phyloP scores from a whole-genome alignment of 2,888 invertebrate genomes.

The Dioctria linearis region DNA sequence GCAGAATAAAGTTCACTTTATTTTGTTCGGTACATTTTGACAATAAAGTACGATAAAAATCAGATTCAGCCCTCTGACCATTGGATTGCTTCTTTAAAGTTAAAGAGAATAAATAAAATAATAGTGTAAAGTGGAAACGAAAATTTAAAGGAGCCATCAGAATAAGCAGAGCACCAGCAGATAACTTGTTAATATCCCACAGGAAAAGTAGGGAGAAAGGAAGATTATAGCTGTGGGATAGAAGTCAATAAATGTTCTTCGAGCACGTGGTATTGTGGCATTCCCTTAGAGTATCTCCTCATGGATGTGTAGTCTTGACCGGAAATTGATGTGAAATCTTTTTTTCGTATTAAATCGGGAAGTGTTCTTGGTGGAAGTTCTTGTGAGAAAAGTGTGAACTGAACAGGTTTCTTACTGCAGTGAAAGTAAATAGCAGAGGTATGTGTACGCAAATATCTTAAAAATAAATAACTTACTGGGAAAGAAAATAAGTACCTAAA shows the following conservation, averaged over 20 bases:
- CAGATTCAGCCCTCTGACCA: too few species aligned
- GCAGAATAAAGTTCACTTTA: too few species aligned
- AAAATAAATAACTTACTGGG: neutral
- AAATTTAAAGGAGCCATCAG: neutral
- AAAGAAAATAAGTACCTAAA: neutral
- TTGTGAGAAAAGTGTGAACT: conserved; percentile 25
- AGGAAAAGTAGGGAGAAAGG: conserved; percentile 25
- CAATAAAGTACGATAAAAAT: too few species aligned
- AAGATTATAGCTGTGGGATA: neutral
- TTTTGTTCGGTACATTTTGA: too few species aligned
- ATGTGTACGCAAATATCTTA: conserved; percentile 24
- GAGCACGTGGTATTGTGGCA: conserved; percentile 29
- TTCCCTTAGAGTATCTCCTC: conserved; percentile 3
- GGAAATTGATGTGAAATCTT: conserved; percentile 41
- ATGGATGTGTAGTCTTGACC: conserved; percentile 25
- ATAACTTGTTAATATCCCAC: conserved; percentile 20
- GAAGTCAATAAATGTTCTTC: conserved; percentile 32
- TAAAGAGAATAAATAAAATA: neutral
- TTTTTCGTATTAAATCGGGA: conserved; percentile 22
- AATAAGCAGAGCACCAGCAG: neutral
- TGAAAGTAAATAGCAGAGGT: conserved; percentile 34
- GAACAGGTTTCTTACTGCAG: conserved; percentile 28
- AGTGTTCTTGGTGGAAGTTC: conserved; percentile 40
- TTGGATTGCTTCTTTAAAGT: neutral
- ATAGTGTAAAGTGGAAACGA: neutral